phyloP scores from a whole-genome alignment of 2,797 vertebrate genomes.

The Ispidina lecontei region DNA sequence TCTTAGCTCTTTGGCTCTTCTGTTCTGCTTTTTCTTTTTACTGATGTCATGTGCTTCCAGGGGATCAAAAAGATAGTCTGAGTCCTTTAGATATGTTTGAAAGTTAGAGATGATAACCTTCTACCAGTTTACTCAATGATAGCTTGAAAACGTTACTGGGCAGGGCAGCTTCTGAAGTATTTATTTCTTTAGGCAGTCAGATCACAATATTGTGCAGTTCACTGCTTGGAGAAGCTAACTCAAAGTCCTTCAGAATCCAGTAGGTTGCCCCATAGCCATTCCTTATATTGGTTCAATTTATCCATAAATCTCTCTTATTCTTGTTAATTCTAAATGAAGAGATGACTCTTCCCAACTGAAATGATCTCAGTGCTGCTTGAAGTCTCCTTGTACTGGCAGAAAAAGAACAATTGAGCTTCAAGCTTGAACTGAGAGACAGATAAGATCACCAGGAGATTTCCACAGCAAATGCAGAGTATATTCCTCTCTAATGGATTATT shows the following conservation, averaged over 20 bases:
- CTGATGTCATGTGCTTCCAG: background rate
- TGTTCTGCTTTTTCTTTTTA: background rate
- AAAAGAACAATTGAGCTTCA: conserved; percentile 56
- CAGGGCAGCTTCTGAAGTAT: conserved; percentile 9
- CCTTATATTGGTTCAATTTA: conserved; percentile 54
- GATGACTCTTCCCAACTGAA: conserved; percentile 29
- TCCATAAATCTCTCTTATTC: conserved; percentile 50
- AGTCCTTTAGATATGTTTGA: conserved; percentile 5
- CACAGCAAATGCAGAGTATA: conserved; percentile 74
- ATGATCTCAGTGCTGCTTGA: conserved; percentile 39
- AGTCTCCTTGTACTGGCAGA: conserved; percentile 33
- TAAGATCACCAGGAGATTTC: conserved; percentile 73
- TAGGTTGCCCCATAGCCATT: conserved; percentile 16
- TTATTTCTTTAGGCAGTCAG: conserved; percentile 30
- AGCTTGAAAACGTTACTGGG: background rate
- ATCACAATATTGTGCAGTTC: conserved; percentile 33
- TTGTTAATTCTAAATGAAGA: conserved; percentile 54
- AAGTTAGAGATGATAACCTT: conserved; percentile 13
- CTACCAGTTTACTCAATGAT: background rate
- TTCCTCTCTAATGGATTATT: conserved; percentile 74
- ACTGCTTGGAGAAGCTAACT: conserved; percentile 3
- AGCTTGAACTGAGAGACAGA: conserved; percentile 54
- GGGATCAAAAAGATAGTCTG: background rate
- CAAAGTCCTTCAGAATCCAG: background rate
- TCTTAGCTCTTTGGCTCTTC: background rate